Conservation (phyloP, 2,113 vertebrate species). For the Copsychus sechellarum region DNA sequence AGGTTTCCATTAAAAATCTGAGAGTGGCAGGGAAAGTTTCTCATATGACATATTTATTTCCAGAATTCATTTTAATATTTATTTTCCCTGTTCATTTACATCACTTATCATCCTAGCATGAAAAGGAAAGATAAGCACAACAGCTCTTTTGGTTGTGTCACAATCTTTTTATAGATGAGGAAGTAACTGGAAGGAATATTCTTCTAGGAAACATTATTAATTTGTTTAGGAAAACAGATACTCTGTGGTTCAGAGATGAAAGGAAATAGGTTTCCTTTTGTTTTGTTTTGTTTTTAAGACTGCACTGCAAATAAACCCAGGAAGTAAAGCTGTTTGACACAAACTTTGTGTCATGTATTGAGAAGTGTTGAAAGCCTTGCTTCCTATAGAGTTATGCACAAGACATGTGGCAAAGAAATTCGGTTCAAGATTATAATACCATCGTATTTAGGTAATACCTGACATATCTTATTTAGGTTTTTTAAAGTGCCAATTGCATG, state of each 20-base stretch:
- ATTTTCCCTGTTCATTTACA: not conserved
- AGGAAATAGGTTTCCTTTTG: not conserved
- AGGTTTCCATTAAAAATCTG: not conserved
- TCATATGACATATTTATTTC: not conserved
- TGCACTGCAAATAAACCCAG: not conserved
- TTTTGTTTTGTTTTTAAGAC: not conserved
- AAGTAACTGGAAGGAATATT: not conserved
- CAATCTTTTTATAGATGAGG: not conserved
- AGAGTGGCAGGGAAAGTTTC: not conserved
- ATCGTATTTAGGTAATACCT: not conserved
- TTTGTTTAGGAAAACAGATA: not conserved
- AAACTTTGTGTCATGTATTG: not conserved
- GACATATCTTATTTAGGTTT: not conserved
- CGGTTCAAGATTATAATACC: not conserved
- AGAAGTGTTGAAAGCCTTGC: not conserved
- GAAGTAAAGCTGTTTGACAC: not conserved
- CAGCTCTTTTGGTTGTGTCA: not conserved
- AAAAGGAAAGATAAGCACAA: not conserved
- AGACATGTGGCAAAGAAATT: not conserved
- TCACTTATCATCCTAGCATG: not conserved
- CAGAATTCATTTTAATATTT: not conserved
- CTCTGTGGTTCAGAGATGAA: not conserved
- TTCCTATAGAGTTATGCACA: not conserved
- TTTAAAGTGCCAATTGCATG: accelerated
- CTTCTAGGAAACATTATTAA: not conserved